Evolutionary conservation across 2,888 invertebrate genomes (phyloP).

Genomic region (Dolichopus griseipennis): DNA sequence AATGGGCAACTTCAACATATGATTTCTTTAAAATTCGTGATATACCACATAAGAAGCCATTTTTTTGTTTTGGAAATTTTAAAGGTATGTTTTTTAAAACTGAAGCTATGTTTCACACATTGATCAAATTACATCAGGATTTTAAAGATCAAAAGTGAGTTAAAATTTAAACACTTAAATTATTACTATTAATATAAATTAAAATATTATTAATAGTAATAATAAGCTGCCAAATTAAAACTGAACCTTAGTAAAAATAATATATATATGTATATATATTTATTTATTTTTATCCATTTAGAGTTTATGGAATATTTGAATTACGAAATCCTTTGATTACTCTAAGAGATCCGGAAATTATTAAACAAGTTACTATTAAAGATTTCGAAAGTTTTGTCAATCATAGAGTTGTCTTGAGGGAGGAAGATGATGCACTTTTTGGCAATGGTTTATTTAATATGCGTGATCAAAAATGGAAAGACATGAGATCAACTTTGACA

Average conservation of each 20-base stretch:
- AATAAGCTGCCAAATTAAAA: too few species aligned
- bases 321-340: conserved; percentile 39
- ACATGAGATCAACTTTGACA: conserved; percentile 44
- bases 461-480: conserved; percentile 39
- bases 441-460: conserved; percentile 45
- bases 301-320: conserved; percentile 46
- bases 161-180: too few species aligned
- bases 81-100: neutral
- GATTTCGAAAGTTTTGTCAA: conserved; percentile 50
- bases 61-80: neutral
- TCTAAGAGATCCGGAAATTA: conserved; percentile 47
- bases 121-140: neutral
- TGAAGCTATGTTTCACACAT: neutral
- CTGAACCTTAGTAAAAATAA: too few species aligned
- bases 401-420: conserved; percentile 37
- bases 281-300: conserved; percentile 22
- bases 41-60: neutral
- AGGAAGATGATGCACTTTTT: conserved; percentile 45
- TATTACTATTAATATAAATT: too few species aligned
- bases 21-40: conserved; percentile 20
- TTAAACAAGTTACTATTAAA: conserved; percentile 47
- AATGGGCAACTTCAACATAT: conserved; percentile 26
- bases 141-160: conserved; percentile 13
- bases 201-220: too few species aligned
- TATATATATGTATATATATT: too few species aligned